Evolutionary conservation across 1,140 invertebrate species (phyloP).

Genomic region (Ooceraea biroi): DNA sequence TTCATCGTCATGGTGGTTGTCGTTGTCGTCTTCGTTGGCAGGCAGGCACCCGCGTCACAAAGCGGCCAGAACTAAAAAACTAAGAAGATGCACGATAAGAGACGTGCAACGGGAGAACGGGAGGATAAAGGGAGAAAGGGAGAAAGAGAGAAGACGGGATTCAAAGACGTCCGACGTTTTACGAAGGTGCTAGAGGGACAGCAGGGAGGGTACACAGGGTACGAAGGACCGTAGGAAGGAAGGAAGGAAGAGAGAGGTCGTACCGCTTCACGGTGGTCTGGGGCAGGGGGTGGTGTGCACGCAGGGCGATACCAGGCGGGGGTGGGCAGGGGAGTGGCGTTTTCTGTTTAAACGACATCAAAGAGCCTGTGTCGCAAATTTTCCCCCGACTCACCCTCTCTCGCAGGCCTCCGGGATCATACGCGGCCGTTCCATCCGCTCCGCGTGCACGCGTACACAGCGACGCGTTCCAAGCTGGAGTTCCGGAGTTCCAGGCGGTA

Average conservation of each 20-base stretch:
- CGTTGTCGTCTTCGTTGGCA: slow-evolving; percentile 29
- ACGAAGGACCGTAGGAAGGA: slow-evolving; percentile 55
- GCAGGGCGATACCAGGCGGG: slow-evolving; percentile 28
- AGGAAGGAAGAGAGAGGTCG: slow-evolving; percentile 65
- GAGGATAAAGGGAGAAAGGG: too few species aligned
- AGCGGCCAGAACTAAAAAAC: slow-evolving; percentile 72
- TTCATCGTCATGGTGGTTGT: too few species aligned
- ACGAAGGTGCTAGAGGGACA: slow-evolving; percentile 50
- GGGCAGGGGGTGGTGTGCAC: slow-evolving; percentile 15
- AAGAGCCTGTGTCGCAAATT: slow-evolving; percentile 78
- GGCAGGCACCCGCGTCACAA: slow-evolving; percentile 65
- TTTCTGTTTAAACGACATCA: slow-evolving; percentile 78
- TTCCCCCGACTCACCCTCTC: slow-evolving; percentile 64
- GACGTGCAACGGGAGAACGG: slow-evolving; percentile 15
- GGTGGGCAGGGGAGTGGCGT: slow-evolving; percentile 60
- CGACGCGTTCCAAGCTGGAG: slow-evolving; percentile 47
- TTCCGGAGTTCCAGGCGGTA: slow-evolving; percentile 52
- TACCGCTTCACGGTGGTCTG: slow-evolving; percentile 35
- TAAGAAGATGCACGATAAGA: slow-evolving; percentile 72
- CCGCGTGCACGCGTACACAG: slow-evolving; percentile 38
- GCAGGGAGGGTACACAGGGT: slow-evolving; percentile 43
- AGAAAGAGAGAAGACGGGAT: slow-evolving; percentile 44
- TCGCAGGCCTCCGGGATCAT: slow-evolving; percentile 16
- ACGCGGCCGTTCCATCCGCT: slow-evolving; percentile 21
- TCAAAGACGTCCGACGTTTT: slow-evolving; percentile 68